phyloP scores from a whole-genome alignment of 1,140 invertebrate species.

The Caenorhabditis remanei region DNA sequence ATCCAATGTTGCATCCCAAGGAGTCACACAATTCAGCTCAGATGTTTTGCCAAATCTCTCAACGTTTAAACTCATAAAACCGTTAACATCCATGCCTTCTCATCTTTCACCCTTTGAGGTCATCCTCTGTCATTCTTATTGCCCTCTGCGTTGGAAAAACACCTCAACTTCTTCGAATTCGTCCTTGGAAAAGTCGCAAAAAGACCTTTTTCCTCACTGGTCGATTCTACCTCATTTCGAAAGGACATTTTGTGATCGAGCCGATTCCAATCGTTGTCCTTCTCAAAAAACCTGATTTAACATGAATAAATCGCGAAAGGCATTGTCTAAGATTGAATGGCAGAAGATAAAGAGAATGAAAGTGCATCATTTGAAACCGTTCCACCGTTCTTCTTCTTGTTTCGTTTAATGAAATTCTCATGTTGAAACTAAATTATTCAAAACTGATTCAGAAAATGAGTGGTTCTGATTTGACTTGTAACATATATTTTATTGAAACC shows the following conservation, averaged over 20 bases:
- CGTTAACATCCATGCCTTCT: not conserved
- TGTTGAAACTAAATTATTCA: no score
- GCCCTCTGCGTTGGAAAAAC: not conserved
- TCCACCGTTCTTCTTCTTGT: no score
- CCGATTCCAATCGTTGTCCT: conserved; percentile 11
- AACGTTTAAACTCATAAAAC: not conserved
- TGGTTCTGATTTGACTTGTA: no score
- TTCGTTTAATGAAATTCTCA: no score
- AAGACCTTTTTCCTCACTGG: conserved; percentile 37
- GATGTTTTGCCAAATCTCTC: no score
- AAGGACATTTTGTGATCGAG: conserved; percentile 28
- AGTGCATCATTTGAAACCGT: no score
- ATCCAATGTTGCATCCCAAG: not conserved
- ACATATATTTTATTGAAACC: no score
- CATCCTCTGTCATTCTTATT: not conserved
- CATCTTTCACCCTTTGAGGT: conserved; percentile 21
- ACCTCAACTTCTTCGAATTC: conserved; percentile 32
- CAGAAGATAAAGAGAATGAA: not conserved
- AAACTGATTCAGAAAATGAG: no score
- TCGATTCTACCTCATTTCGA: conserved; percentile 42
- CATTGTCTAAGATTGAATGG: not conserved
- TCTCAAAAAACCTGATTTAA: conserved; percentile 32
- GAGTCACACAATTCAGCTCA: not conserved
- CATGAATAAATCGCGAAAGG: not conserved
- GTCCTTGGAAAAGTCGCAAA: conserved; percentile 45